phyloP scores from a whole-genome alignment of 2,888 invertebrate species.

The Tipula vernalis region DNA sequence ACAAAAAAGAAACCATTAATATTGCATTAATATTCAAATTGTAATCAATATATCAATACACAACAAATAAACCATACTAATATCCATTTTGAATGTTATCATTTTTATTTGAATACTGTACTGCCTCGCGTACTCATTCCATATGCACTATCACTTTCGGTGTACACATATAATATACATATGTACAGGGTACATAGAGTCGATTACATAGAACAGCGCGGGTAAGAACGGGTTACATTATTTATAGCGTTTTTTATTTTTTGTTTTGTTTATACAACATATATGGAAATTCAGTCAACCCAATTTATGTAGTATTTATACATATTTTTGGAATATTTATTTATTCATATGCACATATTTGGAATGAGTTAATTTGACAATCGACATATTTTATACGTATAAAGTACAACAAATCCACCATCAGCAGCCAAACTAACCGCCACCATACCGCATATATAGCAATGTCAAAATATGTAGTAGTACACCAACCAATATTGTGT shows the following conservation, averaged over 20 bases:
- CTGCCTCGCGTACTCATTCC: not conserved
- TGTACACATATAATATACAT: not conserved
- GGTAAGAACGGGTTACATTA: not conserved
- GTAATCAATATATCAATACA: not conserved
- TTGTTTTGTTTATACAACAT: not conserved
- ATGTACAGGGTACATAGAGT: not conserved
- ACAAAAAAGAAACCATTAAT: not conserved
- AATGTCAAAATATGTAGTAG: not conserved
- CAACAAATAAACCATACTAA: not conserved
- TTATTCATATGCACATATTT: not conserved
- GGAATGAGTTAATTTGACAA: constrained; percentile 4
- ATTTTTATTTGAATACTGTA: not conserved
- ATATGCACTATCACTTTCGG: not conserved
- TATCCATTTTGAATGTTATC: not conserved
- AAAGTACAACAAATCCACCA: not conserved
- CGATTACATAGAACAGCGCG: not conserved
- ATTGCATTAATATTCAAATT: not conserved
- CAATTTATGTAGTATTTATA: not conserved
- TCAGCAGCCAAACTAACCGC: not conserved
- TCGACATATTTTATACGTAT: not conserved
- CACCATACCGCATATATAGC: not conserved
- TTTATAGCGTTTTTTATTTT: not conserved
- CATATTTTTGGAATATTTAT: not conserved
- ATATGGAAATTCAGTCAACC: not conserved
- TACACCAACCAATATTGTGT: not conserved